Percentiles rank a stretch among this genome's conserved stretches.
Evolutionary conservation across 2,888 invertebrate species (phyloP).

Genomic region (Tiphia femorata): DNA sequence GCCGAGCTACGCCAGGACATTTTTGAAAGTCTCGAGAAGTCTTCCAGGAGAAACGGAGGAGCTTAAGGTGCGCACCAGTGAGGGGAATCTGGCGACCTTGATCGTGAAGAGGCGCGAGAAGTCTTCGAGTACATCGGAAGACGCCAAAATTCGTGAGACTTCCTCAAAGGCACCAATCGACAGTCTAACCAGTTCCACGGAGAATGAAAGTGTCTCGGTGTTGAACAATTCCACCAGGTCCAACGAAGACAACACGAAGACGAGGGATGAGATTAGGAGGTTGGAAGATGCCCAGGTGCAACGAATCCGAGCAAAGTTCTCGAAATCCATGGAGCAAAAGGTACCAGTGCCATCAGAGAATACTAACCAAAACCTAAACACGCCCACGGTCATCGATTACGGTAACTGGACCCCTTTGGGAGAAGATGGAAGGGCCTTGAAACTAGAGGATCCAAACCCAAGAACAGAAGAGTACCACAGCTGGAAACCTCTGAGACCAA

Average conservation of each 20-base stretch:
- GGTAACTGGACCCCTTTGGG: slow-evolving; percentile 59
- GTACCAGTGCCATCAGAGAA: slow-evolving; percentile 17
- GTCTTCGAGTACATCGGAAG: slow-evolving; percentile 24
- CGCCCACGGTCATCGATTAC: slow-evolving; percentile 44
- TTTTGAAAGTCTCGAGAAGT: slow-evolving; percentile 82
- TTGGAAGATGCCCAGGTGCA: slow-evolving; percentile 48
- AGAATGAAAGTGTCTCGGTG: background rate
- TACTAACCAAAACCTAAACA: background rate
- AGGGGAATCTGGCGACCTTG: slow-evolving; percentile 82
- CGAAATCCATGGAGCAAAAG: slow-evolving; percentile 28
- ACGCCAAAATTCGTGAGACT: slow-evolving; percentile 30
- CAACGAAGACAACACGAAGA: slow-evolving; percentile 13
- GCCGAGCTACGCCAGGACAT: slow-evolving; percentile 78
- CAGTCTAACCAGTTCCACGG: background rate
- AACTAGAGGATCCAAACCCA: slow-evolving; percentile 24
- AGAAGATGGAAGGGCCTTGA: slow-evolving; percentile 43
- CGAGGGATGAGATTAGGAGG: slow-evolving; percentile 35
- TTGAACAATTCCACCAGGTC: background rate
- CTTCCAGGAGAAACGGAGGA: slow-evolving; percentile 84
- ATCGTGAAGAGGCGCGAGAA: slow-evolving; percentile 79
- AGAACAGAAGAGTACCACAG: slow-evolving; percentile 49
- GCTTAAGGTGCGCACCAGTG: slow-evolving; percentile 80
- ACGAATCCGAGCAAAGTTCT: slow-evolving; percentile 33
- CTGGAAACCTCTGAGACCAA: slow-evolving; percentile 73
- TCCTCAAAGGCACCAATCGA: background rate